A percentile compares a stretch with the other conserved stretches of the same genome.
These are phyloP conservation scores for Microcebus jonahi DNA, from an alignment of 2,113 vertebrate species.

Conservation along the genomic window DNA sequence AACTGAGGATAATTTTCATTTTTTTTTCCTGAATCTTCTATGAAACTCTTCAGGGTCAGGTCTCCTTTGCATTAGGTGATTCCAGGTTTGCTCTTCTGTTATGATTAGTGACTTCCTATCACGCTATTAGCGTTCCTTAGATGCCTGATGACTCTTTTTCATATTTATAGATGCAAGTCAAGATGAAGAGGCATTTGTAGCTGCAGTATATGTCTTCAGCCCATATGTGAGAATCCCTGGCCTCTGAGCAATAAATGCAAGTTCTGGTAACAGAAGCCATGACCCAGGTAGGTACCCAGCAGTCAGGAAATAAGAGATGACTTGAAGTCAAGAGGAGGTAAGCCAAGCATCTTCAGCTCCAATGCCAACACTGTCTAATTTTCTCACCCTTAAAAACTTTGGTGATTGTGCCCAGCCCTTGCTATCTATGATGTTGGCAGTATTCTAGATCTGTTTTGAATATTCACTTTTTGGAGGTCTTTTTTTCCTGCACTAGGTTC, in stretches of 20 bases:
- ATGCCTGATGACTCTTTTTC: not conserved
- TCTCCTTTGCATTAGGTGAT: not conserved
- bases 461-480: not conserved
- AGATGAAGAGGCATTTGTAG: not conserved
- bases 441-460: not conserved
- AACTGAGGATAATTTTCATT: no score
- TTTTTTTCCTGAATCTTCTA: not conserved
- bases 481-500: not conserved
- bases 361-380: not conserved
- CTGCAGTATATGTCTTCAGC: not conserved
- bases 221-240: not conserved
- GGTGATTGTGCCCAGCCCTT: not conserved
- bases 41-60: rapidly evolving
- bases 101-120: not conserved
- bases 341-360: not conserved
- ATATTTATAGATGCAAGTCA: not conserved
- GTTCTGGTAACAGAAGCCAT: not conserved
- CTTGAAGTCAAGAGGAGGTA: not conserved
- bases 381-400: not conserved
- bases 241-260: not conserved
- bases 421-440: not conserved
- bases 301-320: not conserved
- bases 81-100: not conserved
- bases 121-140: not conserved
- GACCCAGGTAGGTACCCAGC: not conserved